Evolutionary conservation across 2,113 vertebrate species (phyloP).

Genomic region (Prunella himalayana): DNA sequence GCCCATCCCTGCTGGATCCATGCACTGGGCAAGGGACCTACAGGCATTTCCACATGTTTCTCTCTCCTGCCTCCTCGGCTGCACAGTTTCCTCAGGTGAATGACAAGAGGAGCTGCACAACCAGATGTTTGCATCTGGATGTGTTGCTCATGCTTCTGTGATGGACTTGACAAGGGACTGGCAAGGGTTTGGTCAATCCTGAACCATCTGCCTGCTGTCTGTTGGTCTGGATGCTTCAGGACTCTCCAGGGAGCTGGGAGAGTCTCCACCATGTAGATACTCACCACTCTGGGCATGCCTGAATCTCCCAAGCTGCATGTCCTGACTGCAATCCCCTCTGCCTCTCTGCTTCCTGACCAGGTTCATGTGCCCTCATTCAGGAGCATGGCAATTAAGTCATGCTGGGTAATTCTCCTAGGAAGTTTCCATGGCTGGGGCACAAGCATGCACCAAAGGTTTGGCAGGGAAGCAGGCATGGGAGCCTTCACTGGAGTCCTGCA

Average conservation of each 20-base stretch:
- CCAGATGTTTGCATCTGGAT: not conserved
- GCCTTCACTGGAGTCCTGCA: not conserved
- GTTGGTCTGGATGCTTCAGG: not conserved
- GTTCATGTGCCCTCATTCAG: not conserved
- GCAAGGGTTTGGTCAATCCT: not conserved
- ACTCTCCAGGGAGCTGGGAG: not conserved
- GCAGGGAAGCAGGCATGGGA: not conserved
- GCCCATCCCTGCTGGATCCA: not conserved
- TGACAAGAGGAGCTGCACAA: not conserved
- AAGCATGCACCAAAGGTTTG: not conserved
- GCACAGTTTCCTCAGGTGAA: not conserved
- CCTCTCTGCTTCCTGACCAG: not conserved
- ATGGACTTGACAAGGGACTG: not conserved
- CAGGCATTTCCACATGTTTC: not conserved
- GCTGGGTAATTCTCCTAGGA: not conserved
- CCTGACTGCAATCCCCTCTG: not conserved
- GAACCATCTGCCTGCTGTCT: not conserved
- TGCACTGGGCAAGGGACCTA: not conserved
- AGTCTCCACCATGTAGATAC: not conserved
- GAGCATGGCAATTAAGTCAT: not conserved
- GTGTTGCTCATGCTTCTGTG: fast-evolving
- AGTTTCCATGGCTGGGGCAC: not conserved
- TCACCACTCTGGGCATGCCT: fast-evolving
- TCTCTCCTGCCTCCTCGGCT: not conserved
- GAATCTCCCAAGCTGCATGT: not conserved